Evolutionary conservation across 1,140 invertebrate genomes (phyloP).

Genomic region (Pissodes strobi): DNA sequence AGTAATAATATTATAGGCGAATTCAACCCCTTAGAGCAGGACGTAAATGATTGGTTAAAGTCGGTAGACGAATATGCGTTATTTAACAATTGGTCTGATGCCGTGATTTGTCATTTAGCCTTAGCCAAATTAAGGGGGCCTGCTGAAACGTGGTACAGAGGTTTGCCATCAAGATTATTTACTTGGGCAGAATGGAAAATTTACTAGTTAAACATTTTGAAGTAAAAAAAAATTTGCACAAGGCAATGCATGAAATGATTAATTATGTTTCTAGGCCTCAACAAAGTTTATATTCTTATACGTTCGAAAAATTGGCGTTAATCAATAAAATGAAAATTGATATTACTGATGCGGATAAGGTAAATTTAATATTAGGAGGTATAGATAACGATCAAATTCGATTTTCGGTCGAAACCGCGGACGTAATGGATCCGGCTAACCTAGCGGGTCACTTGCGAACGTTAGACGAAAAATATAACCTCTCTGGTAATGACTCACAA

Average conservation of each 20-base stretch:
- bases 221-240: constrained; percentile 21
- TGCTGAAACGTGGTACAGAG: constrained; percentile 28
- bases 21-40: constrained; percentile 23
- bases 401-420: constrained; percentile 32
- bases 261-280: too few relatives aligned
- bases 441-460: constrained; percentile 29
- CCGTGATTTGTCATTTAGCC: constrained; percentile 21
- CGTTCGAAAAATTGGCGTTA: constrained; percentile 20
- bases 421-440: constrained; percentile 15
- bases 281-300: constrained; percentile 17
- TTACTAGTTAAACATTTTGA: constrained; percentile 19
- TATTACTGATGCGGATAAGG: too few relatives aligned
- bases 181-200: constrained; percentile 24
- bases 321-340: too few relatives aligned
- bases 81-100: constrained; percentile 29
- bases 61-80: constrained; percentile 22
- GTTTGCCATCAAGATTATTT: constrained; percentile 22
- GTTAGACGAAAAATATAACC: constrained; percentile 15
- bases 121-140: constrained; percentile 30
- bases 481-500: background rate
- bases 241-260: constrained; percentile 16
- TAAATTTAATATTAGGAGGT: too few relatives aligned
- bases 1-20: too few relatives aligned
- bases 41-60: constrained; percentile 29
- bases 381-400: constrained; percentile 32